Base-by-base conservation (phyloP, 2,797 vertebrate genomes). In the Argya squamiceps region DNA sequence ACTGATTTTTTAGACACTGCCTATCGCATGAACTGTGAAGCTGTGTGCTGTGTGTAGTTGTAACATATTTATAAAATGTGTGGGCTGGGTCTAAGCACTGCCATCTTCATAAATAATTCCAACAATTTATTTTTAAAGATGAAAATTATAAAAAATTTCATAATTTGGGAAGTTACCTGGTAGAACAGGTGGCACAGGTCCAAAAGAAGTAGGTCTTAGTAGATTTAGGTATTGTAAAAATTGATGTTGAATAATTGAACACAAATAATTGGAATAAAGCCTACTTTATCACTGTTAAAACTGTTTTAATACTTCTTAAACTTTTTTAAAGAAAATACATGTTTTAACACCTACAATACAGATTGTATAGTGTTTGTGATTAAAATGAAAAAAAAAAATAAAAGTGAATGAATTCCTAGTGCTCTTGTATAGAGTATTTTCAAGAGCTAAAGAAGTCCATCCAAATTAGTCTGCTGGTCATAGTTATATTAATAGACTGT, bases 1-100 rank as follows among this genome's bases (percentile, higher is more conserved):
- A 97, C 81, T 97, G 98, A 98, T 99, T 98, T 98, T 98, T 98
- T 98, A 99, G 98, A 98, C 98, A 98, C 97, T 98, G 98, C 98
- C 97, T 98, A 98, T 98, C 93, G 99, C 99, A 99, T 99, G 99
- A 98, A 98, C 98, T 98, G 98, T 99, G 98, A 98, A 98, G 98
- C 97, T 98, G 98, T 99, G 98, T 99, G 98, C 97, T 98, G 98
- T 99, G 98, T 97, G 98, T 99, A 99, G 99, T 98, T 98, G 97
- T 98, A 98, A 98, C 98, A 98, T 98, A 98, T 99, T 99, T 98
- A 99, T 99, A 99, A 99, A 97, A 97, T 52, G 64, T 98, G 98
- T 97, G 97, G 97, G 96, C 96, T 97, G 97, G 95, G 96, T 97
- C 95, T 96, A 95, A 96, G 95, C 65, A 96, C 97, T 97, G 93